phyloP scores from a whole-genome alignment of 2,888 invertebrate genomes.

The Macaria liturata region DNA sequence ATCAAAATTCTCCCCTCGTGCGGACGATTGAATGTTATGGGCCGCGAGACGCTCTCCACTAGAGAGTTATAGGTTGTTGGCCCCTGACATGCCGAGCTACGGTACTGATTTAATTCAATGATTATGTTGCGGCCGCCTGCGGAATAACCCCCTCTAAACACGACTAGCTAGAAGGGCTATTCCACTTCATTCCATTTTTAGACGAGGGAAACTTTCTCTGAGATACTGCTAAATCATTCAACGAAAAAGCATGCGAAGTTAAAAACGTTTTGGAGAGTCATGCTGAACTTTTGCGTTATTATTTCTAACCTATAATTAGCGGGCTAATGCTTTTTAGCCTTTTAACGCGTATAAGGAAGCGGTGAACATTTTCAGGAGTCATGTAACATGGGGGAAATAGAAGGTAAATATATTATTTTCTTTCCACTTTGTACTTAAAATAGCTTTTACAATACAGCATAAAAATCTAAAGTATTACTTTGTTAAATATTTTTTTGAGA shows the following conservation, averaged over 20 bases:
- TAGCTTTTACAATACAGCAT: too few species aligned
- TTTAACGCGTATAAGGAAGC: too few species aligned
- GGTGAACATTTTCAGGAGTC: too few species aligned
- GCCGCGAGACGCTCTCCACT: slow-evolving; percentile 73
- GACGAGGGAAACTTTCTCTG: slow-evolving; percentile 3
- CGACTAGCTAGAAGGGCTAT: not conserved
- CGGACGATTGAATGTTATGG: slow-evolving; percentile 81
- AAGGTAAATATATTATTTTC: too few species aligned
- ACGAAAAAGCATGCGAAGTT: not conserved
- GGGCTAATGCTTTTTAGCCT: slow-evolving; percentile 10
- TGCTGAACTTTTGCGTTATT: slow-evolving; percentile 1
- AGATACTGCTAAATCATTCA: slow-evolving; percentile 1
- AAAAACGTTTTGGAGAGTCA: slow-evolving; percentile 3
- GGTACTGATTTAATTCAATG: slow-evolving; percentile 70
- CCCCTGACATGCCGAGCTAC: slow-evolving; percentile 61
- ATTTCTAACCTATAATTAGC: slow-evolving; percentile 4
- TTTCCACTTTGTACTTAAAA: too few species aligned
- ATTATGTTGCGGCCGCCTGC: slow-evolving; percentile 44
- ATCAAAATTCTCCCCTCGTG: slow-evolving; percentile 78
- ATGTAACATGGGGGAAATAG: too few species aligned
- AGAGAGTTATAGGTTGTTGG: slow-evolving; percentile 72
- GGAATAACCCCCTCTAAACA: slow-evolving; percentile 26
- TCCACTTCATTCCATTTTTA: slow-evolving; percentile 10
- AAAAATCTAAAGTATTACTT: too few species aligned
- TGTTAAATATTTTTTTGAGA: too few species aligned